Percentiles rank a stretch among this genome's conserved stretches.
Conservation (phyloP, 2,113 vertebrate species). For the Sphyrna mokarran region DNA sequence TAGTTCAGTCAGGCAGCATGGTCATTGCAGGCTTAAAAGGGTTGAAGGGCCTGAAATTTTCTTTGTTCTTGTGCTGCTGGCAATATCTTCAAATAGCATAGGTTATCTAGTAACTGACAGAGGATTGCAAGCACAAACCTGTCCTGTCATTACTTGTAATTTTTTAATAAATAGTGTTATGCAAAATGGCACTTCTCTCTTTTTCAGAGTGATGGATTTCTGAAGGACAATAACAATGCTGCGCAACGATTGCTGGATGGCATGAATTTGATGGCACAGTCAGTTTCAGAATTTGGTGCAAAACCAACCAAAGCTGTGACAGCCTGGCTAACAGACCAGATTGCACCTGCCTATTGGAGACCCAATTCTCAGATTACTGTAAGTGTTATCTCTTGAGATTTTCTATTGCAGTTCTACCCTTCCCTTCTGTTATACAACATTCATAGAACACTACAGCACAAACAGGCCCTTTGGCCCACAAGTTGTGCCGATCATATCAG, state of each 20-base stretch:
- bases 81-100: not conserved
- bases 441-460: too few species aligned
- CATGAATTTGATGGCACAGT: constrained; percentile 94
- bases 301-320: constrained; percentile 95
- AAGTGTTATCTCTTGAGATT: constrained; percentile 40
- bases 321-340: constrained; percentile 96
- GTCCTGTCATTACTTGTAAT: not conserved
- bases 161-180: not conserved
- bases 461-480: too few species aligned
- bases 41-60: too few species aligned
- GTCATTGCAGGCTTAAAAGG: too few species aligned
- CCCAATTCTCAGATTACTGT: constrained; percentile 94
- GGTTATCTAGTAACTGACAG: not conserved
- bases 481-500: too few species aligned
- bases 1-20: too few species aligned
- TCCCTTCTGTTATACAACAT: not conserved
- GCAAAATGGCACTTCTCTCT: constrained; percentile 32
- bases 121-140: not conserved
- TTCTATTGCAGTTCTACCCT: not conserved
- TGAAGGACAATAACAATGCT: constrained; percentile 97
- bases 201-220: constrained; percentile 80
- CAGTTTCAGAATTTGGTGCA: constrained; percentile 89
- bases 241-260: constrained; percentile 92
- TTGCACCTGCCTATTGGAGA: constrained; percentile 95
- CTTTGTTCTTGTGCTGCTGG: too few species aligned